phyloP scores from a whole-genome alignment of 2,888 invertebrate genomes.

The Nemurella pictetii region DNA sequence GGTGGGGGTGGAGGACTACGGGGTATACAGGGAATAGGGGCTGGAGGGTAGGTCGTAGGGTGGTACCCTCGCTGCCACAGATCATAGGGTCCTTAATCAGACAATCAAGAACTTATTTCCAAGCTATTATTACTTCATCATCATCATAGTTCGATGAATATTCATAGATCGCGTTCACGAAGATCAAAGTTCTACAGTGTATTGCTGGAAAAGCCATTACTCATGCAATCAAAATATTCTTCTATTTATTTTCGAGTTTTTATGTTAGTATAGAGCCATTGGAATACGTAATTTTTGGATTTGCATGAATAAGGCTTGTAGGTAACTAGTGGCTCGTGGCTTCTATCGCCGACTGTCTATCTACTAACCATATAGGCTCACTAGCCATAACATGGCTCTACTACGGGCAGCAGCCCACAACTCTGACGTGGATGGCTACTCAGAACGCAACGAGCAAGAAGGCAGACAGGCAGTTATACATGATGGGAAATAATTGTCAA shows the following conservation, averaged over 20 bases:
- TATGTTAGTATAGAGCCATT: background rate
- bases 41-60: background rate
- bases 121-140: slow-evolving; percentile 1
- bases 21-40: slow-evolving; percentile 8
- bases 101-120: slow-evolving; percentile 22
- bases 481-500: too few relatives aligned
- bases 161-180: background rate
- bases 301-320: background rate
- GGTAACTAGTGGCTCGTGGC: too few relatives aligned
- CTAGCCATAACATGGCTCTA: too few relatives aligned
- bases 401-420: too few relatives aligned
- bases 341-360: too few relatives aligned
- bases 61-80: slow-evolving; percentile 16
- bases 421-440: too few relatives aligned
- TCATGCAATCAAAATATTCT: slow-evolving; percentile 12
- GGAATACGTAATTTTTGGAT: background rate
- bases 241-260: background rate
- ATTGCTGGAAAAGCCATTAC: background rate
- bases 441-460: too few relatives aligned
- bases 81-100: slow-evolving; percentile 22
- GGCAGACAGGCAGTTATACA: too few relatives aligned
- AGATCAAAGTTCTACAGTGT: slow-evolving; percentile 17
- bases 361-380: too few relatives aligned
- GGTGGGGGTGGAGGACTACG: background rate
- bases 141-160: slow-evolving; percentile 6